These are phyloP conservation scores for Autographa pulchrina DNA, from an alignment of 2,888 invertebrate genomes.

Conservation along the genomic window DNA sequence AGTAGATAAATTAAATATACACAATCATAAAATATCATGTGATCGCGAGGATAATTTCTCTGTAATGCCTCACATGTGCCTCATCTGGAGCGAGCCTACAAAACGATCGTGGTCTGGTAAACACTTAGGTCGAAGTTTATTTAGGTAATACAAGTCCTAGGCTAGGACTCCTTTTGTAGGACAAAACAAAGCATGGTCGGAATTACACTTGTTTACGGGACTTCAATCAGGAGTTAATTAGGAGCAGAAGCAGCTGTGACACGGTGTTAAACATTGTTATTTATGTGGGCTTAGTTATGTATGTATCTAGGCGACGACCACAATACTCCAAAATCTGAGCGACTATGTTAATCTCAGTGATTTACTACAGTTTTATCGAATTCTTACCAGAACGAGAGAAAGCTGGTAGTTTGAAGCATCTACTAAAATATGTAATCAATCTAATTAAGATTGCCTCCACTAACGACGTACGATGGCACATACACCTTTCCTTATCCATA, in stretches of 20 bases:
- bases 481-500: background rate
- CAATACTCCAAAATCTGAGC: background rate
- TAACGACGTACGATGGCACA: background rate
- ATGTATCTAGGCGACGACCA: background rate
- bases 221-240: background rate
- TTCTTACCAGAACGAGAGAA: slow-evolving; percentile 2
- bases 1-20: too few relatives aligned
- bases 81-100: too few relatives aligned
- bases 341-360: background rate
- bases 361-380: slow-evolving; percentile 1
- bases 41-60: too few relatives aligned
- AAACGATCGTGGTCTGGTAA: too few relatives aligned
- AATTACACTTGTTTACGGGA: background rate
- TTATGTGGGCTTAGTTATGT: background rate
- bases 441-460: background rate
- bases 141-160: too few relatives aligned
- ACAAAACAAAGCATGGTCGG: background rate
- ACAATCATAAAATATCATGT: too few relatives aligned
- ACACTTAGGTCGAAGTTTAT: too few relatives aligned
- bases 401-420: background rate
- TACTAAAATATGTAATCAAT: background rate
- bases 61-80: too few relatives aligned
- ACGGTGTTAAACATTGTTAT: background rate
- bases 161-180: too few relatives aligned
- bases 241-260: background rate